Evolutionary conservation across 2,888 invertebrate species (phyloP).

Genomic region (Macrophya alboannulata): DNA sequence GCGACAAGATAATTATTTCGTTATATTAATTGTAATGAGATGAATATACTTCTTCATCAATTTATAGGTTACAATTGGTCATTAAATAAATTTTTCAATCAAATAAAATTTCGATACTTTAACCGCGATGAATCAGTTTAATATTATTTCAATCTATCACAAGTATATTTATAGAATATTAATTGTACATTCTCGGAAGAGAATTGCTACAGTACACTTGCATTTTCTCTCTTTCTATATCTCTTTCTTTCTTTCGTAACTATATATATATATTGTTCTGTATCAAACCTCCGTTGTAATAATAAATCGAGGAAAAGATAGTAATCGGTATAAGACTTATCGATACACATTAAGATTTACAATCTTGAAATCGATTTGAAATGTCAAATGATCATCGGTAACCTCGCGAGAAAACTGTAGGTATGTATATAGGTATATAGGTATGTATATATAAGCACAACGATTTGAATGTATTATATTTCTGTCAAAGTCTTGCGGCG

Average conservation of each 20-base stretch:
- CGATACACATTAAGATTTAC: neutral
- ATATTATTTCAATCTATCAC: neutral
- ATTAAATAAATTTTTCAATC: neutral
- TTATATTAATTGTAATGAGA: neutral
- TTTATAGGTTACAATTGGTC: neutral
- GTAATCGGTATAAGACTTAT: neutral
- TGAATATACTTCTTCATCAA: neutral
- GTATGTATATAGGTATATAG: neutral
- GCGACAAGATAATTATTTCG: no score
- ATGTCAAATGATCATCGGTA: neutral
- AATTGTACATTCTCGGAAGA: constrained; percentile 3
- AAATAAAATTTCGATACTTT: neutral
- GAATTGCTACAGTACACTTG: neutral
- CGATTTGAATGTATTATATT: neutral
- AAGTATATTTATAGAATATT: constrained; percentile 13
- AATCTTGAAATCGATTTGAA: constrained; percentile 5
- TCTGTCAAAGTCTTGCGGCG: neutral
- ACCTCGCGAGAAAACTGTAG: neutral
- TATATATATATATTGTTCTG: neutral
- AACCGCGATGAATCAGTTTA: neutral
- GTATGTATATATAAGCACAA: neutral
- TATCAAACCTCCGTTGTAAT: neutral
- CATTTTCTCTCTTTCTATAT: neutral
- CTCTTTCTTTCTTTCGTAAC: neutral
- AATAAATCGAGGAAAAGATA: neutral